Evolutionary conservation across 1,140 invertebrate species (phyloP).

Genomic region (Drosophila pseudoobscura): DNA sequence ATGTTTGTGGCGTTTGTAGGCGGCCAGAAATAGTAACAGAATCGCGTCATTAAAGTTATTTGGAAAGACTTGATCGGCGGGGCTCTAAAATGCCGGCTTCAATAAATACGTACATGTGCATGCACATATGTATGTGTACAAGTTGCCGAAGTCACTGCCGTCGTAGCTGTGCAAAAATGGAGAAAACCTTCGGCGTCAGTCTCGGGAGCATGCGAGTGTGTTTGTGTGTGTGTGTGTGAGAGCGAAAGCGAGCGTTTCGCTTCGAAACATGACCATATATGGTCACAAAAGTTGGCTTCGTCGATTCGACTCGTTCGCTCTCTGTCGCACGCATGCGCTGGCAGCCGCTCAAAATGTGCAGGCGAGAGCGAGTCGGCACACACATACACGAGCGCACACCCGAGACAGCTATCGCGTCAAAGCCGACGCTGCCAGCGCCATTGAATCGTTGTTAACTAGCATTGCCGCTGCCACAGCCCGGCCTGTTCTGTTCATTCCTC

Average conservation of each 20-base stretch:
- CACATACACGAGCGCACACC: not conserved
- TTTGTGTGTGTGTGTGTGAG: constrained; percentile 15
- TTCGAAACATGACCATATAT: constrained; percentile 83
- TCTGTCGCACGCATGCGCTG: constrained; percentile 61
- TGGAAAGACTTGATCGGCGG: constrained; percentile 39
- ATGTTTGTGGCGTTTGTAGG: not conserved
- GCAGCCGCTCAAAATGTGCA: constrained; percentile 4
- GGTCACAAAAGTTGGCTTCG: constrained; percentile 78
- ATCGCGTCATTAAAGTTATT: constrained; percentile 59
- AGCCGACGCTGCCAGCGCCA: constrained; percentile 47
- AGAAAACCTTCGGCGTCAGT: no score
- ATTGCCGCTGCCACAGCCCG: constrained; percentile 31
- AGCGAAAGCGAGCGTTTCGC: constrained; percentile 67
- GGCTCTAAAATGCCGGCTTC: constrained; percentile 53
- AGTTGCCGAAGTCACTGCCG: constrained; percentile 36
- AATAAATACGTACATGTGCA: not conserved
- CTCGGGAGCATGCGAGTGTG: not conserved
- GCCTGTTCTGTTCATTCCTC: constrained; percentile 71
- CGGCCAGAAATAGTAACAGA: constrained; percentile 52
- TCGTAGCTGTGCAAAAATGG: constrained; percentile 10
- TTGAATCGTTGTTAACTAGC: constrained; percentile 75
- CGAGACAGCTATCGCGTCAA: constrained; percentile 18
- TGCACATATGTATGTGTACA: not conserved
- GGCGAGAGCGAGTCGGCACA: constrained; percentile 31
- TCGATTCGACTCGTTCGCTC: constrained; percentile 50